phyloP scores from a whole-genome alignment of 2,888 invertebrate genomes.

The Epirrita christyi region DNA sequence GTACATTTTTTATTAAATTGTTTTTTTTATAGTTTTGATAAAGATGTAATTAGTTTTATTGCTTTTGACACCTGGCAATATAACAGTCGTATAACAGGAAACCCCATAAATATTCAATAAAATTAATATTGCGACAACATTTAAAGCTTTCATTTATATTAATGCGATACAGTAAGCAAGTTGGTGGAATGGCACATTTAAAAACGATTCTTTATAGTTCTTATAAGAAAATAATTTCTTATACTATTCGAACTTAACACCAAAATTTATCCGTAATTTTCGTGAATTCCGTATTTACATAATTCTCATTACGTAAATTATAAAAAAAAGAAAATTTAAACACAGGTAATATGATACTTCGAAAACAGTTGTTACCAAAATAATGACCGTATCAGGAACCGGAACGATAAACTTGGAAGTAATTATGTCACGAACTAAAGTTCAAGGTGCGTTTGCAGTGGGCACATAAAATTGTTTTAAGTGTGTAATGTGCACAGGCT shows the following conservation, averaged over 20 bases:
- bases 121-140: constrained; percentile 39
- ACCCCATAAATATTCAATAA: background rate
- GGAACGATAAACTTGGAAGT: constrained; percentile 31
- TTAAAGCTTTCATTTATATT: constrained; percentile 48
- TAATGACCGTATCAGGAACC: constrained; percentile 11
- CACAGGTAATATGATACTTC: background rate
- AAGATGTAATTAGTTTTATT: background rate
- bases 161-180: constrained; percentile 55
- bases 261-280: background rate
- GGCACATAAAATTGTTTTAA: constrained; percentile 47
- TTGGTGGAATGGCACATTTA: background rate
- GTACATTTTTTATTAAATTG: too few species aligned
- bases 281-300: background rate
- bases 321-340: background rate
- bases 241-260: constrained; percentile 10
- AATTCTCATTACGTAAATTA: background rate
- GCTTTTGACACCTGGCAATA: background rate
- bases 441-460: constrained; percentile 42
- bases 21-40: background rate
- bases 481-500: constrained; percentile 44
- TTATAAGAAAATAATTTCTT: background rate
- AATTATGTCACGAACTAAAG: constrained; percentile 43
- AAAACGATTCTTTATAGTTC: background rate
- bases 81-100: background rate
- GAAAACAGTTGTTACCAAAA: background rate